Base-by-base conservation (phyloP, 1,140 invertebrate species). In the Apis mellifera region DNA sequence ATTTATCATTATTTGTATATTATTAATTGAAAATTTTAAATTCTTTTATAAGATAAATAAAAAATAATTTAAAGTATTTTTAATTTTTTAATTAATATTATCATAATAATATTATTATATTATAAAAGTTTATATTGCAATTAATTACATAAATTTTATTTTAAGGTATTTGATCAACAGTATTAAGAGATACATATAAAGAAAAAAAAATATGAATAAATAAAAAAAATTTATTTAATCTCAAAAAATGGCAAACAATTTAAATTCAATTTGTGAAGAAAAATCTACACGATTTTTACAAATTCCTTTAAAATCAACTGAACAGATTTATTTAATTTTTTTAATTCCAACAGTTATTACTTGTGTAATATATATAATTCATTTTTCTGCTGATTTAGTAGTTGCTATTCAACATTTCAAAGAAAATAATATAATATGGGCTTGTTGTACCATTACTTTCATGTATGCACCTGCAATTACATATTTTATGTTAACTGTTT, bases 401-500 rank as follows among this genome's bases (percentile, higher is more conserved):
- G 92, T 95, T 3, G 92, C 93, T 60, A 86, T 94, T 68, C 92
- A 95, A 82, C 94, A 95, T 87, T 94, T 93, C 70, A 91, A 89
- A 55, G 94, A 95, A 84, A 84, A 91, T 11, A 93, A 95, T 89
- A 90, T 92, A 15, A 77, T 94, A 80, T 93, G 95, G 90, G 95
- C 91, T 69, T 90, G 87, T 12, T 93, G 94, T 73, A 95, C 95
- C 21, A 86, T 95, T 11, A 88, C 91, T 52, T 84, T 96, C 42
- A 95, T 96, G 85, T 94, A 94, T 88, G 84, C 94, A 23, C 95
- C 95, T 66, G 94, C 96, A 71, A 32, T 95, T 75, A 86, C 93
- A 9, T 94, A 94, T 60, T 94, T 95, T 75, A 83, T 95, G 5
- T 92, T 96, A 55, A 95, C 95, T 1, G 89, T 96, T n/a, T 95